A percentile compares a stretch with the other conserved stretches of the same genome.
Evolutionary conservation across 2,113 vertebrate genomes (phyloP).

Genomic region (Psilopogon haemacephalus): DNA sequence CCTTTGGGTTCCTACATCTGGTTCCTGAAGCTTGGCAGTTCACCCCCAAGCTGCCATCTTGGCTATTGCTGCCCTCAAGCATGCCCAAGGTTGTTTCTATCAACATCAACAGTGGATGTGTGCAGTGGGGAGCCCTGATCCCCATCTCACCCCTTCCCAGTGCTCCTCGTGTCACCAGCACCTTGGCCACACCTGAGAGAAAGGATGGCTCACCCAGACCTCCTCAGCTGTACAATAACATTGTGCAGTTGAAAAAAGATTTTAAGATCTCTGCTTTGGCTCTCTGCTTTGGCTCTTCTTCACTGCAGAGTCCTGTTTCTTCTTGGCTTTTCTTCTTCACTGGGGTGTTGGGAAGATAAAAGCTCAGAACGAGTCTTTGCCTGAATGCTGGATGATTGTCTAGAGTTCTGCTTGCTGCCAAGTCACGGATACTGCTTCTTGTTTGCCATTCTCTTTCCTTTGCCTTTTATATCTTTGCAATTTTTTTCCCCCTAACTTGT

Average conservation of each 20-base stretch:
- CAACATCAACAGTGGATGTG: rapidly evolving
- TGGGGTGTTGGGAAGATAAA: slow-evolving; percentile 49
- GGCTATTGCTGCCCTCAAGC: neutral
- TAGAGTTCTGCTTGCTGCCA: slow-evolving; percentile 8
- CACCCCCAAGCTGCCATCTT: neutral
- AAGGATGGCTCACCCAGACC: neutral
- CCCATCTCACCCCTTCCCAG: neutral
- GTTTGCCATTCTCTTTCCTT: slow-evolving; percentile 32
- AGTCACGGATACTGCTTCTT: slow-evolving; percentile 35
- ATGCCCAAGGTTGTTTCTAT: rapidly evolving
- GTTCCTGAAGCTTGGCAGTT: neutral
- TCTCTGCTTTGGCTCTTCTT: neutral
- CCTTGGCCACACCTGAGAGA: neutral
- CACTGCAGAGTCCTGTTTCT: neutral
- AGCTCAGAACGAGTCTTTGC: neutral
- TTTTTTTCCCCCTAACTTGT: neutral
- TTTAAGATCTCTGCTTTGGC: neutral
- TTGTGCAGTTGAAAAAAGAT: neutral
- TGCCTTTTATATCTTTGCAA: neutral
- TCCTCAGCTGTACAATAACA: neutral
- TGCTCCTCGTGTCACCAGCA: neutral
- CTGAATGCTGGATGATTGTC: slow-evolving; percentile 45
- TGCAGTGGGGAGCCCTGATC: neutral
- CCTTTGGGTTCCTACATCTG: neutral
- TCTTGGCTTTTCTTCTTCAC: neutral